Base-by-base conservation (phyloP, 2,113 vertebrate genomes). In the Paramisgurnus dabryanus region DNA sequence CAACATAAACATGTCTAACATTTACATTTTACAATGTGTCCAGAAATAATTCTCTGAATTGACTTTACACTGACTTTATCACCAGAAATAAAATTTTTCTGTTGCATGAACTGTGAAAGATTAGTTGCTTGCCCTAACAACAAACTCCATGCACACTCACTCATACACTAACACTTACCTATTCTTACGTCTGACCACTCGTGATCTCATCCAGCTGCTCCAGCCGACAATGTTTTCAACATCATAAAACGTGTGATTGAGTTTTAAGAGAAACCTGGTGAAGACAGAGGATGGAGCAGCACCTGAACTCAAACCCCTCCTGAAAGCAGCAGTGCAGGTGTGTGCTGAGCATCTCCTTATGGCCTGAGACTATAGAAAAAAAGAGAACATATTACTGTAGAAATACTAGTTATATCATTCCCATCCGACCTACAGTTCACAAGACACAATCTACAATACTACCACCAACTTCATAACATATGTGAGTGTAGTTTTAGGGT, bases 231-330 rank as follows among this genome's bases (percentile, higher is more conserved):
- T 3, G 34, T 70, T 58, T 73, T 95, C 92, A 0, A 93, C 22
- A 2, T 94, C 93, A 5, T 91, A 86, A 67, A 91, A 94, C 13
- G 79, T 84, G 15, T 87, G 63, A 8, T 75, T 72, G 67, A 95
- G 87, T 27, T 75, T 87, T 7, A 87, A 11, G 10, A 92, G 79
- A 27, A 92, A 2, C 53, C 82, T 86, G 4, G 1, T 76, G 80
- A 80, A 74, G 18, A 85, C 41, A 9, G 89, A 73, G 61, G 82
- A 66, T 0, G 83, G 58, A n/a, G 86, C 78, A 15, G 10, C 50
- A 13, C 49, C 49, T 0, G 86, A 79, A 39, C 80, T 85, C 34
- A 88, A 86, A 67, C 82, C 84, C 0, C 39, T 67, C 76, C 89
- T 85, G 39, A 78, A 70, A 0, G 77, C 40, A 65, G 79, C 47